A percentile compares a stretch with the other conserved stretches of the same genome.
Conservation (phyloP, 2,888 invertebrate genomes). For the Meta bourneti region DNA sequence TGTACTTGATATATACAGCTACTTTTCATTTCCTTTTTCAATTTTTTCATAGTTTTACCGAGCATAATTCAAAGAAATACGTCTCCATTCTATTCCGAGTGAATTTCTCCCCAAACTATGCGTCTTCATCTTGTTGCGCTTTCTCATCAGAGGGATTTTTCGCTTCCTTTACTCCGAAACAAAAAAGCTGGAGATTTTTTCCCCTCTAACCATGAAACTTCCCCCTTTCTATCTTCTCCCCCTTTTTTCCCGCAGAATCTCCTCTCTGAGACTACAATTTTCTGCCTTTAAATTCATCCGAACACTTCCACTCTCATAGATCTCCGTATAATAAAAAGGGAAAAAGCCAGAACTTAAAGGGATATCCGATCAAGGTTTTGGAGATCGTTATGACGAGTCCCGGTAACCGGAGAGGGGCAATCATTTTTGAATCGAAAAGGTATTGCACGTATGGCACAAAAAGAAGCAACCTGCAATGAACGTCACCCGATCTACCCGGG, state of each 20-base stretch:
- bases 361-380: constrained; percentile 62
- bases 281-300: background rate
- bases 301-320: constrained; percentile 26
- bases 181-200: background rate
- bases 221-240: background rate
- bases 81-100: background rate
- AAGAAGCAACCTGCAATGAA: constrained; percentile 34
- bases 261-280: constrained; percentile 9
- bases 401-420: constrained; percentile 66
- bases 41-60: too few species aligned
- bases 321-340: constrained; percentile 63
- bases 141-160: background rate
- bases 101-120: background rate
- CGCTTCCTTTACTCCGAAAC: background rate
- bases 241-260: background rate
- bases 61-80: background rate
- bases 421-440: constrained; percentile 67
- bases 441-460: constrained; percentile 32
- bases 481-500: constrained; percentile 51
- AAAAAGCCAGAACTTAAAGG: constrained; percentile 40
- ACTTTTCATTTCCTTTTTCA: too few species aligned
- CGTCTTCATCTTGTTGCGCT: background rate
- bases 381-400: constrained; percentile 71
- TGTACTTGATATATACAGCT: too few species aligned
- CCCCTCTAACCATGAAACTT: too few species aligned